Evolutionary conservation across 30 jellyfish, hydroid and myxozoan species (phyloP).

Genomic region (Pelagia noctiluca): DNA sequence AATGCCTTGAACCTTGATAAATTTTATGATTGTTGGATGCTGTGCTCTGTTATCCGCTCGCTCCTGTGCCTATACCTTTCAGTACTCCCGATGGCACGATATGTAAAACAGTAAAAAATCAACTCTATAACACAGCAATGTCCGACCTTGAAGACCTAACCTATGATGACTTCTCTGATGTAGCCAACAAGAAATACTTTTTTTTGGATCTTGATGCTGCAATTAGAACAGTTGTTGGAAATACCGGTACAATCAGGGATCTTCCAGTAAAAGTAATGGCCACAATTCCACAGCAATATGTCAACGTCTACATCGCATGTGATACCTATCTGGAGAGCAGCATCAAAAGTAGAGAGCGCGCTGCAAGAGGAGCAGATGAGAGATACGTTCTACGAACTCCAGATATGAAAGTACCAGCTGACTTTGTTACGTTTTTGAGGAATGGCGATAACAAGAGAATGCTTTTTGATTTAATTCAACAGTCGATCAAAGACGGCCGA

Average conservation of each 20-base stretch:
- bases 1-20: neutral
- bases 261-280: neutral
- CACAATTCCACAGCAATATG: conserved; percentile 1
- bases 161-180: conserved; percentile 1
- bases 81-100: conserved; percentile 3
- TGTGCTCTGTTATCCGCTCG: conserved; percentile 5
- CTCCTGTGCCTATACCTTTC: neutral
- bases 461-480: neutral
- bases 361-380: neutral
- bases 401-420: conserved; percentile 1
- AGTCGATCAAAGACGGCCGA: conserved; percentile 13
- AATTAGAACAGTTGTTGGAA: neutral
- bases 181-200: neutral
- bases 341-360: conserved; percentile 1
- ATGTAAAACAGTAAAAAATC: neutral
- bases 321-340: neutral
- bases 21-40: neutral
- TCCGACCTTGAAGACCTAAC: neutral
- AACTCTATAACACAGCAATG: neutral
- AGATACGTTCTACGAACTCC: conserved; percentile 4
- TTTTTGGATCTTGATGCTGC: neutral
- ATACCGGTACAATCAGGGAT: conserved; percentile 4
- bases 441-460: neutral
- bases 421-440: neutral
- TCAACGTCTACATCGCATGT: conserved; percentile 4